Evolutionary conservation across 2,797 vertebrate genomes (phyloP).

Genomic region (Poeciliopsis infans): DNA sequence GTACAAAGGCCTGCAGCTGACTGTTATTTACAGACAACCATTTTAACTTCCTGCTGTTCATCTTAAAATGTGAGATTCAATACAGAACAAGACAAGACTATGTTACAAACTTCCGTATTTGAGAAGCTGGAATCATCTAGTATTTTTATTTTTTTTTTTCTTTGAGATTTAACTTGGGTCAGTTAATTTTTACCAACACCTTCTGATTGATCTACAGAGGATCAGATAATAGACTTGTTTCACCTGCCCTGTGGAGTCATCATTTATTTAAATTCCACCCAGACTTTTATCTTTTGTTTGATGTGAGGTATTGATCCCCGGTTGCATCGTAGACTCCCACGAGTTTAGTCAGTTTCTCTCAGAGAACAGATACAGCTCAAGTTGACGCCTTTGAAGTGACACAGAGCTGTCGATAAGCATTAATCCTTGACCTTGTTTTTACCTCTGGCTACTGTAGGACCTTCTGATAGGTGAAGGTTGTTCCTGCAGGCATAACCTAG

Average conservation of each 20-base stretch:
- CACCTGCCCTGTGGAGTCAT: slow-evolving; percentile 25
- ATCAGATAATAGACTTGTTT: not conserved
- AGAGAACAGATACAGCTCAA: not conserved
- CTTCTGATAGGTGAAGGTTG: slow-evolving; percentile 15
- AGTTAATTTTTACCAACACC: slow-evolving; percentile 10
- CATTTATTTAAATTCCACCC: slow-evolving; percentile 13
- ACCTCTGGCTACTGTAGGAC: slow-evolving; percentile 19
- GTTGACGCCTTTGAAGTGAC: slow-evolving; percentile 7
- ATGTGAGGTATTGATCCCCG: slow-evolving; percentile 18
- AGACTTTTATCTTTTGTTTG: slow-evolving; percentile 16
- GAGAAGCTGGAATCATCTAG: not conserved
- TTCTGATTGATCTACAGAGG: slow-evolving; percentile 7
- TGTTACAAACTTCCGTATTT: not conserved
- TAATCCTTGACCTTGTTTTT: slow-evolving; percentile 4
- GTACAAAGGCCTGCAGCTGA: slow-evolving; percentile 10
- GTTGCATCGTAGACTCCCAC: slow-evolving; percentile 6
- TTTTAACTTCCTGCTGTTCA: slow-evolving; percentile 2
- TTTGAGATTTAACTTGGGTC: not conserved
- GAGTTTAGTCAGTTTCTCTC: slow-evolving; percentile 3
- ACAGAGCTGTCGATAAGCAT: slow-evolving; percentile 4
- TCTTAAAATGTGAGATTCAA: not conserved
- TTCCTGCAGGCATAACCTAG: slow-evolving; percentile 20
- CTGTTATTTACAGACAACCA: not conserved
- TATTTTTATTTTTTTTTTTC: slow-evolving; percentile 1
- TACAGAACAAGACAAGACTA: not conserved